Evolutionary conservation across 2,797 vertebrate species (phyloP).

Genomic region (Bovichtus diacanthus): DNA sequence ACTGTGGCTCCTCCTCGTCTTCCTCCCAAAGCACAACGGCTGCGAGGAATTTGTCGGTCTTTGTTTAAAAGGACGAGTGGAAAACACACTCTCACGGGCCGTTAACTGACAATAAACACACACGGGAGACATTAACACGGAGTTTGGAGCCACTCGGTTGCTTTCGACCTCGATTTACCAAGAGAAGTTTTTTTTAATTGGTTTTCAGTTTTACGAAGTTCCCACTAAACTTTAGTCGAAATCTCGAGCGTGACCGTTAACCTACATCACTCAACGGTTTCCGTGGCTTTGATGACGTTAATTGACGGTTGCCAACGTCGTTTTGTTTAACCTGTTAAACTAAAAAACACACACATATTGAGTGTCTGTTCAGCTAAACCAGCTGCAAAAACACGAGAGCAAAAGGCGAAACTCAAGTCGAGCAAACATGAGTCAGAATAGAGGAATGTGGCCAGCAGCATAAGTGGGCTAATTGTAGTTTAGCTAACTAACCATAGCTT

Average conservation of each 20-base stretch:
- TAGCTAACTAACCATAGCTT: constrained; percentile 34
- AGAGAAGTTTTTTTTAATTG: background rate
- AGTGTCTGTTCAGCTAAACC: constrained; percentile 1
- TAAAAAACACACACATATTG: background rate
- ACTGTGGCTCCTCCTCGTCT: constrained; percentile 86
- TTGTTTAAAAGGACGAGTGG: constrained; percentile 78
- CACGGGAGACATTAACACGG: background rate
- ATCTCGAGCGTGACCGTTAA: background rate
- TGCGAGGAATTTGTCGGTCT: constrained; percentile 80
- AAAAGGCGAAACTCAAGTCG: constrained; percentile 44
- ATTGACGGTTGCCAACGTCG: background rate
- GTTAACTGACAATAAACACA: constrained; percentile 9
- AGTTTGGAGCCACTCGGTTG: accelerated
- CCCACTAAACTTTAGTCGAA: constrained; percentile 34
- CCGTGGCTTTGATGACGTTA: background rate
- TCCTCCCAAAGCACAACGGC: constrained; percentile 78
- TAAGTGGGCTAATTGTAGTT: constrained; percentile 22
- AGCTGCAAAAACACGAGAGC: constrained; percentile 41
- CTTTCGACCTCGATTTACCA: background rate
- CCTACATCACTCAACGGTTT: background rate
- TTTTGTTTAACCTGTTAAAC: background rate
- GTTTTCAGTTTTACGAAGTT: constrained; percentile 20
- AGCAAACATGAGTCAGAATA: constrained; percentile 62
- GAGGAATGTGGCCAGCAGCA: constrained; percentile 59
- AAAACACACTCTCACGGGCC: constrained; percentile 35